These are phyloP conservation scores for Ictalurus punctatus DNA, from an alignment of 2,113 vertebrate genomes.

Conservation along the genomic window DNA sequence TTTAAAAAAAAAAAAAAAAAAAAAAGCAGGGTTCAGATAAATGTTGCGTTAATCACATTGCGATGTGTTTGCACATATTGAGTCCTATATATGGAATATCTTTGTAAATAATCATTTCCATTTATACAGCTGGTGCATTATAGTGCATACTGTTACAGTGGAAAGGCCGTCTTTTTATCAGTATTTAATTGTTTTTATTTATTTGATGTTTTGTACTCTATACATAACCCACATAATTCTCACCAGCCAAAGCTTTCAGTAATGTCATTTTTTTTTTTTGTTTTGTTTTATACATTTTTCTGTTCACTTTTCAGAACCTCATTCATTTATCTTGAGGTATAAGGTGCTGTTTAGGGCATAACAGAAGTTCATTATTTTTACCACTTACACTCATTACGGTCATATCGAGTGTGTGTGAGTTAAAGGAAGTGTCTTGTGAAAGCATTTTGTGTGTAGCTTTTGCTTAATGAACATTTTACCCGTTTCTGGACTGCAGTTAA, in stretches of 20 bases:
- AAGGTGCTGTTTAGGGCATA: background rate
- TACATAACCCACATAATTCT: background rate
- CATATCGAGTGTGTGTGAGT: background rate
- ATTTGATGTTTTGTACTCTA: slow-evolving; percentile 38
- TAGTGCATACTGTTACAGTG: slow-evolving; percentile 32
- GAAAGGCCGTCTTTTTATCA: slow-evolving; percentile 22
- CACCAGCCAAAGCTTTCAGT: slow-evolving; percentile 25
- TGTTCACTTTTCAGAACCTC: background rate
- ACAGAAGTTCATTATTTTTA: background rate
- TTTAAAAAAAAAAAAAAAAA: background rate
- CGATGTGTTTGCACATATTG: background rate
- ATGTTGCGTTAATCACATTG: slow-evolving; percentile 6
- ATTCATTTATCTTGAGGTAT: background rate
- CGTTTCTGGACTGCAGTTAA: slow-evolving; percentile 11
- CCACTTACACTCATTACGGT: background rate
- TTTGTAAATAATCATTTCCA: slow-evolving; percentile 45
- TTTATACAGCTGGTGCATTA: slow-evolving; percentile 4
- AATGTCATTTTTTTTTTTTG: background rate
- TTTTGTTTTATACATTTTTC: background rate
- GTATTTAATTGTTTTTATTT: slow-evolving; percentile 37
- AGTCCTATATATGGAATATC: background rate
- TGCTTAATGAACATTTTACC: slow-evolving; percentile 1
- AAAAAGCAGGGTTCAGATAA: slow-evolving; percentile 11
- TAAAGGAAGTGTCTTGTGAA: background rate
- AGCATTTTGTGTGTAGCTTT: background rate